A percentile compares a stretch with the other conserved stretches of the same genome.
Evolutionary conservation across 2,797 vertebrate genomes (phyloP).

Genomic region (Neostethus bicornis): DNA sequence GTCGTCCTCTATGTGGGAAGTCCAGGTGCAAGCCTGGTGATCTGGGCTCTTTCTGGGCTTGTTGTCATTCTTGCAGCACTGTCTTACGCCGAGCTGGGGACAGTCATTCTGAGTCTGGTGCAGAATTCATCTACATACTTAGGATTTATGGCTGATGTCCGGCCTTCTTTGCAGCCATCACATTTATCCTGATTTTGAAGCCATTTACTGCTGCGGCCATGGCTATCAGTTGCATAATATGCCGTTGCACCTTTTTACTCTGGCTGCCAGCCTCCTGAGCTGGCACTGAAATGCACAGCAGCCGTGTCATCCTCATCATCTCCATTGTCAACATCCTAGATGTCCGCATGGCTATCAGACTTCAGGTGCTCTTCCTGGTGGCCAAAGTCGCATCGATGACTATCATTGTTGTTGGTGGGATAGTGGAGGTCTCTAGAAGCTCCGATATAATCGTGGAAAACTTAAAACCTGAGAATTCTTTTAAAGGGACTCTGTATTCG

Average conservation of each 20-base stretch:
- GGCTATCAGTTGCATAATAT: conserved; percentile 81
- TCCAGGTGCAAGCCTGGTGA: conserved; percentile 82
- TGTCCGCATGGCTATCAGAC: conserved; percentile 67
- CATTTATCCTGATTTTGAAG: conserved; percentile 77
- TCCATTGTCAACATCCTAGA: conserved; percentile 78
- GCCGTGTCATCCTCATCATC: conserved; percentile 78
- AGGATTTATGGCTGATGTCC: conserved; percentile 82
- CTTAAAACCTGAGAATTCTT: conserved; percentile 71
- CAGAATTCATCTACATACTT: conserved; percentile 87
- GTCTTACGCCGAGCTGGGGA: conserved; percentile 84
- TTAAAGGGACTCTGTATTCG: conserved; percentile 72
- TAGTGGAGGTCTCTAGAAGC: conserved; percentile 63
- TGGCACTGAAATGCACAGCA: conserved; percentile 68
- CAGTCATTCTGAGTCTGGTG: conserved; percentile 84
- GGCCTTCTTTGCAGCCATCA: conserved; percentile 81
- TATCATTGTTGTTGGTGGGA: conserved; percentile 78
- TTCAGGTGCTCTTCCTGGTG: conserved; percentile 82
- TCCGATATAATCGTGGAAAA: conserved; percentile 58
- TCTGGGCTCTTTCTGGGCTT: conserved; percentile 83
- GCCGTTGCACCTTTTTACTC: conserved; percentile 76
- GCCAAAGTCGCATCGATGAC: conserved; percentile 79
- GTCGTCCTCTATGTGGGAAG: conserved; percentile 80
- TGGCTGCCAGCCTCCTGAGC: conserved; percentile 70
- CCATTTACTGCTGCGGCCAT: conserved; percentile 72
- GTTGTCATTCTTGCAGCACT: conserved; percentile 78